These are phyloP conservation scores for Myiothlypis coronata DNA, from an alignment of 2,797 vertebrate species.

Conservation along the genomic window DNA sequence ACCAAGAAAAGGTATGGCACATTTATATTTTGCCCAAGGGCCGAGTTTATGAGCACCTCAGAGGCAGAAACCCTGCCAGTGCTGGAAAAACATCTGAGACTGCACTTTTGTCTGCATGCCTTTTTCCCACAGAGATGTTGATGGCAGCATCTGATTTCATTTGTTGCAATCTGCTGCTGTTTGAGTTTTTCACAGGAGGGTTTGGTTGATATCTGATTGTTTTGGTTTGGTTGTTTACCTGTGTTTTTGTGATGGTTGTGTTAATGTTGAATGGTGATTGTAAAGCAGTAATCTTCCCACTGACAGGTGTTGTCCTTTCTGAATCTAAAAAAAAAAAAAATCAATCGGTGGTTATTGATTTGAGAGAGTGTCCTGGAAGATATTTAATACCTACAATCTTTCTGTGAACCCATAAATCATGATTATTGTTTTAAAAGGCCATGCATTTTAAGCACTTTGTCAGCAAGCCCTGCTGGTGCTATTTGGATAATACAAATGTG, in stretches of 20 bases:
- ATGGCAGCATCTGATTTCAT: neutral
- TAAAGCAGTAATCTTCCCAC: conserved; percentile 69
- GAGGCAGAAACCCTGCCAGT: neutral
- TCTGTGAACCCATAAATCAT: conserved; percentile 43
- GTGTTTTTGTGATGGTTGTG: conserved; percentile 77
- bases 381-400: conserved; percentile 45
- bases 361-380: conserved; percentile 41
- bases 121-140: neutral
- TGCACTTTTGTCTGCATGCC: neutral
- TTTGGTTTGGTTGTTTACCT: conserved; percentile 70
- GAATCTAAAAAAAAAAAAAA: conserved; percentile 5
- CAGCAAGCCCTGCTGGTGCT: neutral
- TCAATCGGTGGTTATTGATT: conserved; percentile 63
- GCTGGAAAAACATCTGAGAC: neutral
- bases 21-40: neutral
- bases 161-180: neutral
- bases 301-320: conserved; percentile 63
- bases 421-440: conserved; percentile 56
- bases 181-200: neutral
- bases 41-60: neutral
- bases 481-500: neutral
- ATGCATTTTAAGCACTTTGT: conserved; percentile 38
- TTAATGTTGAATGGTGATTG: conserved; percentile 78
- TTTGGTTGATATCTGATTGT: conserved; percentile 35
- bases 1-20: neutral